Evolutionary conservation across 2,113 vertebrate species (phyloP).

Genomic region (Dasypus novemcinctus): DNA sequence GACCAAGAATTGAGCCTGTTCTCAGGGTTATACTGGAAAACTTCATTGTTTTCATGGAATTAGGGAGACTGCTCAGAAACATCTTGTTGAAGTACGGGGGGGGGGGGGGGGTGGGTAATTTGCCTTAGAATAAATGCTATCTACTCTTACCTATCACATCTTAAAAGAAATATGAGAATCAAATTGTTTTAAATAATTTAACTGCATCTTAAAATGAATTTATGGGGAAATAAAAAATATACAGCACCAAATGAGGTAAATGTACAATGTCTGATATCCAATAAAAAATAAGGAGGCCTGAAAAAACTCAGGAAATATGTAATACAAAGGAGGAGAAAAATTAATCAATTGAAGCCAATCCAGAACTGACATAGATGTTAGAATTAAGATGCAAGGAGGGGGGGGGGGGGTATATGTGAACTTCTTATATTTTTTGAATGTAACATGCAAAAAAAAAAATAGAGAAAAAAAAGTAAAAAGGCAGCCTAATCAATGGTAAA

Average conservation of each 20-base stretch:
- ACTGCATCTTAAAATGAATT: not conserved
- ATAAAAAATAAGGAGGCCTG: not conserved
- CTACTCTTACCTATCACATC: not conserved
- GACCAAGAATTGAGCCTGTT: not conserved
- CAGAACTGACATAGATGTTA: not conserved
- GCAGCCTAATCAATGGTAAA: too few species aligned
- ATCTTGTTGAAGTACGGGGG: not conserved
- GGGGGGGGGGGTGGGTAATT: too few species aligned
- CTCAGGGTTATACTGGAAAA: not conserved
- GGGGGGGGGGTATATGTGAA: too few species aligned
- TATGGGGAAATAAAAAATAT: not conserved
- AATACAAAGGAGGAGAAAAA: not conserved
- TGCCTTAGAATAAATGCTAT: not conserved
- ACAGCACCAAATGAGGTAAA: not conserved
- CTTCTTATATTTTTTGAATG: too few species aligned
- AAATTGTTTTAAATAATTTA: not conserved
- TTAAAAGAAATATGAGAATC: conserved; percentile 14
- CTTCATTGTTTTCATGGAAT: not conserved
- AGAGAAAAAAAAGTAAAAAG: too few species aligned
- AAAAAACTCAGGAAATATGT: not conserved
- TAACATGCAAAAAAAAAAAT: too few species aligned
- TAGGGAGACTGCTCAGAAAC: not conserved
- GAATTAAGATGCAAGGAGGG: not conserved
- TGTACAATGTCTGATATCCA: not conserved
- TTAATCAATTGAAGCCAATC: not conserved